Percentiles rank a stretch among this genome's conserved stretches.
Evolutionary conservation across 2,888 invertebrate species (phyloP).

Genomic region (Cheilosia grossa): DNA sequence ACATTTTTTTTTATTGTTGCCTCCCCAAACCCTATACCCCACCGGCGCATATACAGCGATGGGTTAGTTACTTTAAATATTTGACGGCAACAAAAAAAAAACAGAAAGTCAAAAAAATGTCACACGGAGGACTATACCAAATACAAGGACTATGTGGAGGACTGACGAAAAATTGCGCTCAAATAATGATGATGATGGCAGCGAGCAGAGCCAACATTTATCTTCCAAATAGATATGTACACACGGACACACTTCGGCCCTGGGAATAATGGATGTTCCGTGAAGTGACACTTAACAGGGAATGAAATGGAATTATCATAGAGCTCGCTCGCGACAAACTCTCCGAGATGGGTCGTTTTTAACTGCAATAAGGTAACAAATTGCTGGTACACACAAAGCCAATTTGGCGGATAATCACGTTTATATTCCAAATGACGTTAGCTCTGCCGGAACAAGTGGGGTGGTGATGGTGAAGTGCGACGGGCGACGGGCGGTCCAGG

Average conservation of each 20-base stretch:
- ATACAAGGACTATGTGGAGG: constrained; percentile 26
- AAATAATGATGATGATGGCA: constrained; percentile 61
- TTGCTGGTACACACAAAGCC: constrained; percentile 72
- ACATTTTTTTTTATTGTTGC: neutral
- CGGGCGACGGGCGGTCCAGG: neutral
- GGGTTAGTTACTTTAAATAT: constrained; percentile 60
- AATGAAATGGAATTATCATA: constrained; percentile 73
- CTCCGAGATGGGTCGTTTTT: constrained; percentile 52
- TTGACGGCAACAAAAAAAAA: constrained; percentile 46
- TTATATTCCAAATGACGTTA: constrained; percentile 61
- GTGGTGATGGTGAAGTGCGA: neutral
- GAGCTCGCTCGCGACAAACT: constrained; percentile 46
- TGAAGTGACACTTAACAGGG: constrained; percentile 72
- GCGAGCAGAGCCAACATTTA: constrained; percentile 57
- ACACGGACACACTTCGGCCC: constrained; percentile 32
- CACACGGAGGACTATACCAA: constrained; percentile 32
- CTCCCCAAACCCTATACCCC: neutral
- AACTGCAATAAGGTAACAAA: constrained; percentile 74
- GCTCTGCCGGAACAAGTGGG: constrained; percentile 24
- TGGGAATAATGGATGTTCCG: constrained; percentile 70
- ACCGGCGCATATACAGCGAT: neutral
- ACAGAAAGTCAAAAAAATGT: constrained; percentile 30
- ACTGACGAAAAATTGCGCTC: constrained; percentile 64
- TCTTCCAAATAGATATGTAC: constrained; percentile 63
- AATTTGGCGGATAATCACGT: constrained; percentile 74